A percentile compares a stretch with the other conserved stretches of the same genome.
Conservation (phyloP, 2,888 invertebrate species). For the Drosophila subquinaria region DNA sequence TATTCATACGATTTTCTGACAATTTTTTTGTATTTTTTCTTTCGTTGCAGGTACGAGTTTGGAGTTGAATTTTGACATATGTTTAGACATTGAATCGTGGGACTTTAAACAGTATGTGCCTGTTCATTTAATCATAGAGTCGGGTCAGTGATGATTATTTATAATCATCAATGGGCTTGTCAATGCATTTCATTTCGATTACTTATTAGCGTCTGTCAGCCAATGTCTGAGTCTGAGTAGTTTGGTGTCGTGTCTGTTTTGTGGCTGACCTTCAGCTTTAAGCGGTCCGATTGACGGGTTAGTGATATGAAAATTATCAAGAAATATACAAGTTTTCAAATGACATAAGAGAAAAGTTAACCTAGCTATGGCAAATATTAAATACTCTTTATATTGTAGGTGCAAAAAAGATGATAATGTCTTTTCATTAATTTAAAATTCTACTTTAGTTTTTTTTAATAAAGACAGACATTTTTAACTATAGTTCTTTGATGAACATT, state of each 20-base stretch:
- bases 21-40: slow-evolving; percentile 1
- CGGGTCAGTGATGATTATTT: slow-evolving; percentile 28
- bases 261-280: slow-evolving; percentile 42
- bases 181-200: slow-evolving; percentile 48
- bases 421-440: neutral
- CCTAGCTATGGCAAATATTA: neutral
- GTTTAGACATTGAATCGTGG: slow-evolving; percentile 3
- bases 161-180: slow-evolving; percentile 41
- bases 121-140: slow-evolving; percentile 36
- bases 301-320: slow-evolving; percentile 31
- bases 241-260: slow-evolving; percentile 12
- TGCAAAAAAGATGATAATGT: neutral
- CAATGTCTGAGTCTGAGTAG: neutral
- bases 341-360: neutral
- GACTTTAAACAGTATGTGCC: slow-evolving; percentile 17
- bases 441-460: too few species aligned
- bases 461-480: too few species aligned
- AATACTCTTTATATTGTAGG: slow-evolving; percentile 11
- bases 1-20: slow-evolving; percentile 26
- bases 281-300: slow-evolving; percentile 9
- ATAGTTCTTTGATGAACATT: too few species aligned
- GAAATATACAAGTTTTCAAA: slow-evolving; percentile 14
- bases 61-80: slow-evolving; percentile 22
- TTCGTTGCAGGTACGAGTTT: slow-evolving; percentile 45
- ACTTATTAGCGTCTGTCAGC: slow-evolving; percentile 44